Evolutionary conservation across 1,140 invertebrate species (phyloP).

Genomic region (Achatina immaculata): DNA sequence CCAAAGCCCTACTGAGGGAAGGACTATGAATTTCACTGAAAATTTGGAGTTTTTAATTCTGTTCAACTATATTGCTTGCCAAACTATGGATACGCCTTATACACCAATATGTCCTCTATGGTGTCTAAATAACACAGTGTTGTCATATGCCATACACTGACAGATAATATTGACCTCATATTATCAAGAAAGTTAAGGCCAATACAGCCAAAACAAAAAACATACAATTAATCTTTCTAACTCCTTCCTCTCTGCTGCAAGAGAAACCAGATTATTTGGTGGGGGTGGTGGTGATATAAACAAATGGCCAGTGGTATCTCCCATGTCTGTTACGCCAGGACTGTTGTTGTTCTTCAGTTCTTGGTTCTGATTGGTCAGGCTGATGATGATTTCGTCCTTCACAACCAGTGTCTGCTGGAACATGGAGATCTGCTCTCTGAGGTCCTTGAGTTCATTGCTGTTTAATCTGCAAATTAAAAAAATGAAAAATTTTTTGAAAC

Average conservation of each 20-base stretch:
- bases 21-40: too few species aligned
- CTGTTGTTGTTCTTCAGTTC: slow-evolving; percentile 57
- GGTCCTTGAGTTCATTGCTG: slow-evolving; percentile 45
- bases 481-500: too few species aligned
- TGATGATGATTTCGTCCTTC: slow-evolving; percentile 69
- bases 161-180: too few species aligned
- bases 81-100: too few species aligned
- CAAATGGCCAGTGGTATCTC: neutral
- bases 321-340: slow-evolving; percentile 1
- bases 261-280: neutral
- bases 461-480: slow-evolving; percentile 25
- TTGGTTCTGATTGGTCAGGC: slow-evolving; percentile 68
- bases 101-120: too few species aligned
- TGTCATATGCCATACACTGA: too few species aligned
- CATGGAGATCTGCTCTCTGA: slow-evolving; percentile 65
- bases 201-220: neutral
- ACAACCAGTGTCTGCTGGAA: slow-evolving; percentile 68
- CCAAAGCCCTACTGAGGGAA: too few species aligned
- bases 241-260: slow-evolving; percentile 41
- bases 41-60: too few species aligned
- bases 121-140: too few species aligned
- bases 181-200: too few species aligned
- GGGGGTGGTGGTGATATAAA: too few species aligned
- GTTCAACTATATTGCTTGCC: too few species aligned
- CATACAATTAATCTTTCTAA: slow-evolving; percentile 46